Conservation (phyloP, 2,797 vertebrate species). For the Benthosema pterotum region DNA sequence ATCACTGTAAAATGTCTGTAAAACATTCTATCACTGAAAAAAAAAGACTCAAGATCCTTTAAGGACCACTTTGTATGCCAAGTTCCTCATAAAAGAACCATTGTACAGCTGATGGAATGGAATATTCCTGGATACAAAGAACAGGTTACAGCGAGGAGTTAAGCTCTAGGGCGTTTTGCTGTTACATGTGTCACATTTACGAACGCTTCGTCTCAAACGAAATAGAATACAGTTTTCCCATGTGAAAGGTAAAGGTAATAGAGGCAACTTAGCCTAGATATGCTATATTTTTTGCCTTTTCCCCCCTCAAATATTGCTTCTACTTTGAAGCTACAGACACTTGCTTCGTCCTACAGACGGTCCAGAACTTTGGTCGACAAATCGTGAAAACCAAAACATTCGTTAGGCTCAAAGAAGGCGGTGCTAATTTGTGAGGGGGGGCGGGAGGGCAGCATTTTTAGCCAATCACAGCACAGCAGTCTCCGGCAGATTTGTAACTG, state of each 20-base stretch:
- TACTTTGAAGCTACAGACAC: no score
- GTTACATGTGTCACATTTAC: conserved; percentile 66
- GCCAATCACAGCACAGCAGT: no score
- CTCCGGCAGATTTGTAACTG: no score
- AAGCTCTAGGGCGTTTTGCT: conserved; percentile 68
- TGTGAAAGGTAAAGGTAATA: conserved; percentile 41
- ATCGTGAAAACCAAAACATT: no score
- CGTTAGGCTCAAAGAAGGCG: no score
- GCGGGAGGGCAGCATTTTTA: no score
- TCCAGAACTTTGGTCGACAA: no score
- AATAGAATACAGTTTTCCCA: conserved; percentile 63
- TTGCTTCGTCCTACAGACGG: no score
- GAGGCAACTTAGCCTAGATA: no score
- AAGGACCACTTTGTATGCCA: conserved; percentile 48
- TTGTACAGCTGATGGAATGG: conserved; percentile 61
- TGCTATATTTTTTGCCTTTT: no score
- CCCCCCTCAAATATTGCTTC: no score
- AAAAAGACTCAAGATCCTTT: conserved; percentile 37
- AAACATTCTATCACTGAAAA: conserved; percentile 67
- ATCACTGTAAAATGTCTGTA: conserved; percentile 63
- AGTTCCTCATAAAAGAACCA: conserved; percentile 61
- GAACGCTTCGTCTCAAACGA: conserved; percentile 68
- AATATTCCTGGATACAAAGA: conserved; percentile 41
- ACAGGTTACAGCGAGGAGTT: conserved; percentile 44
- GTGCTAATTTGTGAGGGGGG: no score